Base-by-base conservation (phyloP, 1,140 invertebrate genomes). In the Homarus americanus region DNA sequence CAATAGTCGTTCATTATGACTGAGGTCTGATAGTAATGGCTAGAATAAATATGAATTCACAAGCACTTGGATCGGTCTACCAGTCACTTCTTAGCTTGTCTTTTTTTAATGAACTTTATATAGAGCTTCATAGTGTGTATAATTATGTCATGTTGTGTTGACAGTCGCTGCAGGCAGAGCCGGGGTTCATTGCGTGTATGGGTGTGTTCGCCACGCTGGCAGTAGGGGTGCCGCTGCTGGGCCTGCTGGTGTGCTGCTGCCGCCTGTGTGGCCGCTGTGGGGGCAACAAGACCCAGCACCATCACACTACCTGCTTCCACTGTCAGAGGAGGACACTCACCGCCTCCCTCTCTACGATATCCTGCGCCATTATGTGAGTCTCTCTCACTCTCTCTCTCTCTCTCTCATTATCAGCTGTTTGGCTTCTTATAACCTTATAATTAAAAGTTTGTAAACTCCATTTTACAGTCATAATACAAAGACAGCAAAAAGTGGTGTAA, bases 181-280 rank as follows among this genome's bases (percentile, higher is more conserved):
- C 87, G 4, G 78, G 66, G 44, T 75, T 89, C 78, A 36, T 72
- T n/a, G 79, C 79, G 40, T 82, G 78, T 38, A 75, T 89, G 32
- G 78, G 87, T 41, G 78, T 89, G 24, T 63, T 40, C 12, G 5
- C 73, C 7, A 34, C 63, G 34, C 66, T 89, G 63, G 79, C 79
- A 1, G 58, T 72, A 36, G 78, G 78, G 38, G 79, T 89, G 41
- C 87, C 87, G 7, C 32, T 82, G 15, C 15, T 89, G 44, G 87
- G 88, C 2, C 12, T 90, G 5, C 0, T 90, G 41, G 82, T 90
- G 69, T 83, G 88, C 66, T 89, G 88, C 88, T 90, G 88, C 36
- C 58, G 88, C 40, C 80, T 90, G 69, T 83, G 80, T 44, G 88
- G 88, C 20, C 80, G 88, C n/a, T 90, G 88, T 41, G 88, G 88